Base-by-base conservation (phyloP, 2,113 vertebrate genomes). In the Dipodomys merriami region DNA sequence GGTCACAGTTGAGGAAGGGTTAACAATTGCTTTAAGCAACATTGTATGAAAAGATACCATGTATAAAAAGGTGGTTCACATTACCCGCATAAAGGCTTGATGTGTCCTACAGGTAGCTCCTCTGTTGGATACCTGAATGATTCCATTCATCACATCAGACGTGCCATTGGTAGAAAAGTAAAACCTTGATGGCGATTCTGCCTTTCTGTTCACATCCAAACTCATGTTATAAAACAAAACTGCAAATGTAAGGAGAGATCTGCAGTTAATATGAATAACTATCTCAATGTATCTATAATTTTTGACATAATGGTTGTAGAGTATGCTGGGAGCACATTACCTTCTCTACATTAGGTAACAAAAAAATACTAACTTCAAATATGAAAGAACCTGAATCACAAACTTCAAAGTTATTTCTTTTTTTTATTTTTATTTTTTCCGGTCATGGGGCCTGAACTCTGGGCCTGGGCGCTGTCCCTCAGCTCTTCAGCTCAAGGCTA, bases 211-310 rank as follows among this genome's bases (percentile, higher is more conserved):
- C 92, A 99, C 97, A 23, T 99, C 99, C 92, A 99, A 97, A 44
- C 98, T 99, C 93, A 99, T 94, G 96, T 99, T 99, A 96, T 99
- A 99, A 88, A 98, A 97, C 93, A 99, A 96, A 62, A 99, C 99
- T 99, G 96, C 76, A 97, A 97, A 88, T 86, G 60, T 0, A 27
- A 9, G 91, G 22, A 86, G 22, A 96, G 53, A 86, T 77, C 6
- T 11, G 0, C 0, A 65, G 60, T 95, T 35, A 83, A 29, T 27
- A 25, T 33, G 18, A 62, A 0, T 11, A 64, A 72, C 35, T 44
- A 57, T 46, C 6, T 29, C 29, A 68, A 53, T 73, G 11, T 33
- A 60, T 62, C 53, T 83, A 49, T 71, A 64, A 25, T 60, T 76
- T 57, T 76, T 82, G 18, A 74, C 82, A 67, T 92, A 60, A 33